phyloP scores from a whole-genome alignment of 1,140 invertebrate species.

The Cyclina sinensis region DNA sequence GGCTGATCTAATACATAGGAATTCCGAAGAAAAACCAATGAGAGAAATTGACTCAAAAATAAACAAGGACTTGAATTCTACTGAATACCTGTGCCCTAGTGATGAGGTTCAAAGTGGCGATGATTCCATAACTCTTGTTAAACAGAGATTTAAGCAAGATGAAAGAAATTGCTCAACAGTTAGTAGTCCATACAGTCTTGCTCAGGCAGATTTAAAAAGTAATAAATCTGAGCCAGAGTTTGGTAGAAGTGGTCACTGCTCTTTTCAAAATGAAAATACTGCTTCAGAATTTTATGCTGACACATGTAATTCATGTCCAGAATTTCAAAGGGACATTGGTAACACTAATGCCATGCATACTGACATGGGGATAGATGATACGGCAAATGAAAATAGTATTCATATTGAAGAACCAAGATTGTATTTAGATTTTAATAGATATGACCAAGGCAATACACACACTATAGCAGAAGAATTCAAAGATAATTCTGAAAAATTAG shows the following conservation, averaged over 20 bases:
- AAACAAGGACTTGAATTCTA: neutral
- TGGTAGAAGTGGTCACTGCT: neutral
- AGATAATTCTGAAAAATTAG: neutral
- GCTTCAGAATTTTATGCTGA: neutral
- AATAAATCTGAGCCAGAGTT: neutral
- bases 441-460: neutral
- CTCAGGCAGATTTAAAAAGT: no score
- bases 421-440: conserved; percentile 7
- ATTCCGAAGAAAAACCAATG: neutral
- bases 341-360: neutral
- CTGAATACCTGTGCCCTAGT: neutral
- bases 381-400: neutral
- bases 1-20: neutral
- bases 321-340: neutral
- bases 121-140: conserved; percentile 27
- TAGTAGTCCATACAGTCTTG: neutral
- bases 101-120: neutral
- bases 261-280: neutral
- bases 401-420: neutral
- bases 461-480: neutral
- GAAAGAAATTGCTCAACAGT: neutral
- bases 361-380: neutral
- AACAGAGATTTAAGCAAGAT: no score
- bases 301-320: neutral
- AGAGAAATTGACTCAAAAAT: neutral